Evolutionary conservation across 2,797 vertebrate genomes (phyloP).

Genomic region (Squalus acanthias): DNA sequence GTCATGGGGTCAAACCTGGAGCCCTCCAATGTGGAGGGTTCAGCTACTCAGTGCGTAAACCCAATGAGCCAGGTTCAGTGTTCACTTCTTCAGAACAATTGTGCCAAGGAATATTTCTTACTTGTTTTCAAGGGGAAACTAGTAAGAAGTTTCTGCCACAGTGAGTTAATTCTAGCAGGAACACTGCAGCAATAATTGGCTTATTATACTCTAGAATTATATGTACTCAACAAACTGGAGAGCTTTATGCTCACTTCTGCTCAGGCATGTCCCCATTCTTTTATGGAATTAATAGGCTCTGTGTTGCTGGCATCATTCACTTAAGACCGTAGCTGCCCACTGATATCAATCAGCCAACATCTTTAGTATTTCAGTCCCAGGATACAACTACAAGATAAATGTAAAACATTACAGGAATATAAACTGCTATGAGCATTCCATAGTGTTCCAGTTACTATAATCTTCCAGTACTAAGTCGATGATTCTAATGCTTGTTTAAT

Average conservation of each 20-base stretch:
- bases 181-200: neutral
- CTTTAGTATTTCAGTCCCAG: neutral
- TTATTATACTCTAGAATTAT: neutral
- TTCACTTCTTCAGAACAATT: neutral
- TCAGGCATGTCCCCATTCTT: neutral
- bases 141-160: neutral
- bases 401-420: neutral
- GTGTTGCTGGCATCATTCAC: neutral
- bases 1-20: neutral
- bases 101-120: neutral
- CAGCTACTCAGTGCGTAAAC: neutral
- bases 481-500: conserved; percentile 13
- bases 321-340: neutral
- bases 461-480: neutral
- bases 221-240: neutral
- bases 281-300: neutral
- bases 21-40: neutral
- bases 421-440: neutral
- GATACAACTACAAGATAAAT: neutral
- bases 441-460: neutral
- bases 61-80: neutral
- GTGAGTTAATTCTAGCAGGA: neutral
- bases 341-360: no score
- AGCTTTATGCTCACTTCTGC: neutral
- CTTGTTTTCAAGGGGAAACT: neutral